Evolutionary conservation across 2,113 vertebrate species (phyloP).

Genomic region (Struthio camelus): DNA sequence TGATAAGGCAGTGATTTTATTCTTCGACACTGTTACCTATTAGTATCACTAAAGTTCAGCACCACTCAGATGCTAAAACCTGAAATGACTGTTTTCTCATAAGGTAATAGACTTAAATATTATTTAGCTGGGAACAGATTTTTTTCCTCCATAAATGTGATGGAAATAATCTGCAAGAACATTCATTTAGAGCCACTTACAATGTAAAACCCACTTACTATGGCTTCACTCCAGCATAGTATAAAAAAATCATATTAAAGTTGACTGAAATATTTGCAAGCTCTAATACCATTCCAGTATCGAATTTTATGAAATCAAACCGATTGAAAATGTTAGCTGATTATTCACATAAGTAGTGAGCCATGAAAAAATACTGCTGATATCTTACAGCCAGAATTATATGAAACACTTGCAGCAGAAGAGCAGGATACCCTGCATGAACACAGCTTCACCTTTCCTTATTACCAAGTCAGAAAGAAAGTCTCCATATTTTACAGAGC

Average conservation of each 20-base stretch:
- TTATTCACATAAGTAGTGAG: background rate
- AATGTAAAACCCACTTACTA: slow-evolving; percentile 29
- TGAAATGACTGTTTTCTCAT: slow-evolving; percentile 42
- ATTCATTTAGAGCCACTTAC: slow-evolving; percentile 26
- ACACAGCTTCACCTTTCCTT: background rate
- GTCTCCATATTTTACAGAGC: background rate
- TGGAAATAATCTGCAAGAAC: slow-evolving; percentile 39
- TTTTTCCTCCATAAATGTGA: background rate
- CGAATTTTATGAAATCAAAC: slow-evolving; percentile 10
- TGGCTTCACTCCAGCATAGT: slow-evolving; percentile 10
- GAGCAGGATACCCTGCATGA: background rate
- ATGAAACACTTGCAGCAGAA: background rate
- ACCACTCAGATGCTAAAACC: slow-evolving; percentile 1
- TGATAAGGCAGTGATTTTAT: background rate
- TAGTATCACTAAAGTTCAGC: background rate
- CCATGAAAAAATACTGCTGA: background rate
- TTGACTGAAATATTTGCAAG: slow-evolving; percentile 40
- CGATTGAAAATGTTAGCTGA: background rate
- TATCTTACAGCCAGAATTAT: background rate
- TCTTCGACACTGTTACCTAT: background rate
- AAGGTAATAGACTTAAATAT: slow-evolving; percentile 25
- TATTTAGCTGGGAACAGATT: slow-evolving; percentile 41
- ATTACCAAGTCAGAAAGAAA: background rate
- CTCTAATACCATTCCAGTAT: background rate
- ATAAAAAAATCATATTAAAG: slow-evolving; percentile 33